Conservation (phyloP, 2,797 vertebrate genomes). For the Pseudochaenichthys georgianus region DNA sequence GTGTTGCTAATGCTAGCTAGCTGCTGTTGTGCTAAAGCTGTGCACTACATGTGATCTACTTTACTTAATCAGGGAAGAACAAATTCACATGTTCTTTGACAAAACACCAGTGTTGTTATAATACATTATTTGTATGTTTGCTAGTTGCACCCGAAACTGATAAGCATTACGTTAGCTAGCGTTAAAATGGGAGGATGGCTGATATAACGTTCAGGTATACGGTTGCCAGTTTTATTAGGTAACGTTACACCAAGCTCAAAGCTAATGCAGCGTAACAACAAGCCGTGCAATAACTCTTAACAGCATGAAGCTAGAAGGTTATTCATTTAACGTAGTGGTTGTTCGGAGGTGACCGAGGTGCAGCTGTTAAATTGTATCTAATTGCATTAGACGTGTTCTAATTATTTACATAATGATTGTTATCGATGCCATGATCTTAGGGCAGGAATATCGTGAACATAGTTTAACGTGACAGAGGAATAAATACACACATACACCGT, state of each 20-base stretch:
- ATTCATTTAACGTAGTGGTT: background rate
- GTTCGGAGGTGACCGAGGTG: background rate
- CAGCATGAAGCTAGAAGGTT: background rate
- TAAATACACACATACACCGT: no score
- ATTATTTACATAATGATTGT: background rate
- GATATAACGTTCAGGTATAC: no score
- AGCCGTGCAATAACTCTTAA: background rate
- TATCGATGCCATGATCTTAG: no score
- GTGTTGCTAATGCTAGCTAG: slow-evolving; percentile 28
- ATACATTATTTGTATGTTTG: background rate
- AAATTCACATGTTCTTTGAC: no score
- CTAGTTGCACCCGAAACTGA: background rate
- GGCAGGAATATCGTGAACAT: no score
- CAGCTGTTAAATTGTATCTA: background rate
- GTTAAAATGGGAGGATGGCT: background rate
- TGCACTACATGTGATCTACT: background rate
- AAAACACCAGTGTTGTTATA: no score
- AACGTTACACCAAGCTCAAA: background rate
- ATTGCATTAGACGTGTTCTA: background rate
- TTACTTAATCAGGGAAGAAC: no score
- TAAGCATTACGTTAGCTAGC: background rate
- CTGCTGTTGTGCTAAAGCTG: background rate
- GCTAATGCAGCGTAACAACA: background rate
- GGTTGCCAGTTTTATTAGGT: no score
- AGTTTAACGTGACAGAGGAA: no score